Evolutionary conservation across 2,113 vertebrate genomes (phyloP).

Genomic region (Puma concolor): DNA sequence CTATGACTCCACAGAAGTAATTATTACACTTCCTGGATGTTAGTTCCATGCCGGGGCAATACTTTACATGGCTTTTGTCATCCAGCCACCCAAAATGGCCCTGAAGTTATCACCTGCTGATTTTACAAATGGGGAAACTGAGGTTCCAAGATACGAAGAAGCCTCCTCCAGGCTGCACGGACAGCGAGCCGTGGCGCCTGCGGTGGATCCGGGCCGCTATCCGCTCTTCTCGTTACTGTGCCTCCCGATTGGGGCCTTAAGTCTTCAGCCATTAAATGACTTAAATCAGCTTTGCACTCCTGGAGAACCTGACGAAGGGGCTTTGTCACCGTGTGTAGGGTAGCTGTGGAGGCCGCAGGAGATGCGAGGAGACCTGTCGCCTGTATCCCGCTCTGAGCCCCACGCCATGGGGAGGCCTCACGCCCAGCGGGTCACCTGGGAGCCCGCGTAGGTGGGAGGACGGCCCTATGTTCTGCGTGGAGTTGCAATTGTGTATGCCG

Average conservation of each 20-base stretch:
- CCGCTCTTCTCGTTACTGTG: accelerated
- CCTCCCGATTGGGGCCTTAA: accelerated
- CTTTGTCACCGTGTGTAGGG: accelerated
- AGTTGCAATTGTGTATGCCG: accelerated
- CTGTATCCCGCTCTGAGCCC: accelerated
- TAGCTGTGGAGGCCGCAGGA: too few relatives aligned
- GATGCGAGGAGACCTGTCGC: accelerated
- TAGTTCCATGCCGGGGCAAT: too few relatives aligned
- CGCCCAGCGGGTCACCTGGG: accelerated
- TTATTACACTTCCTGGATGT: background rate
- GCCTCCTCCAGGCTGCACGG: background rate
- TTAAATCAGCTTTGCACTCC: too few relatives aligned
- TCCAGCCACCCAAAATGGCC: background rate
- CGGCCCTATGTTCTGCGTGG: accelerated
- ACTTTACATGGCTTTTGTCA: background rate
- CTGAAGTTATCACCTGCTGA: accelerated
- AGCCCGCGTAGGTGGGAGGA: accelerated
- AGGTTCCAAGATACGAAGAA: accelerated
- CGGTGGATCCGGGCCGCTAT: accelerated
- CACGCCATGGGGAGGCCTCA: accelerated
- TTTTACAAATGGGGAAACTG: background rate
- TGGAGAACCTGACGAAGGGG: background rate
- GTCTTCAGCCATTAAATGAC: too few relatives aligned
- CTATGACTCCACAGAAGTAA: background rate
- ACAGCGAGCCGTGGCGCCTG: accelerated